Conservation (phyloP, 2,113 vertebrate species). For the Carassius gibelio region DNA sequence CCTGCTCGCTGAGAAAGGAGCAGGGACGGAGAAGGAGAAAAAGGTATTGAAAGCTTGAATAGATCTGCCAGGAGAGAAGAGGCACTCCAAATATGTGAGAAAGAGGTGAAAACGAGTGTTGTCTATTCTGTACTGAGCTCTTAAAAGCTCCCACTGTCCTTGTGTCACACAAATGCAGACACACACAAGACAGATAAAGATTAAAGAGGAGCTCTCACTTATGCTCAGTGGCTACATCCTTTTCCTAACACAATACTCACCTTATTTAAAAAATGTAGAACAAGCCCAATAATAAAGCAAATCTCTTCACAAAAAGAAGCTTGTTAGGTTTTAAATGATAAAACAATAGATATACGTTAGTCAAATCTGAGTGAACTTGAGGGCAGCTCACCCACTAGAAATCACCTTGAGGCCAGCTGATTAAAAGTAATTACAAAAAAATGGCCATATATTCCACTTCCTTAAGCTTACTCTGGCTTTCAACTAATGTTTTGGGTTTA, state of each 20-base stretch:
- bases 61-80: slow-evolving; percentile 72
- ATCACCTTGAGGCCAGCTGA: neutral
- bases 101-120: slow-evolving; percentile 66
- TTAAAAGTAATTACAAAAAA: slow-evolving; percentile 25
- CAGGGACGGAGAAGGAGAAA: slow-evolving; percentile 73
- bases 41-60: slow-evolving; percentile 81
- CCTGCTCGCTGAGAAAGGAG: slow-evolving; percentile 89
- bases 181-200: slow-evolving; percentile 57
- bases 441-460: slow-evolving; percentile 60
- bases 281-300: neutral
- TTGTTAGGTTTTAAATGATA: neutral
- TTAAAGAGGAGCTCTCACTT: neutral
- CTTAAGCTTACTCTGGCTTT: slow-evolving; percentile 34
- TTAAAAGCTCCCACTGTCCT: slow-evolving; percentile 62
- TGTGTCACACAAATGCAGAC: slow-evolving; percentile 57
- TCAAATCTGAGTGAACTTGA: neutral
- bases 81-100: slow-evolving; percentile 71
- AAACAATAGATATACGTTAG: neutral
- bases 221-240: neutral
- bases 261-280: neutral
- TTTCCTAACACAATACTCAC: neutral
- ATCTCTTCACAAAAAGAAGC: neutral
- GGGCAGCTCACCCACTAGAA: slow-evolving; percentile 19
- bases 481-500: slow-evolving; percentile 63
- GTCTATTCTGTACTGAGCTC: slow-evolving; percentile 73